Evolutionary conservation across 2,888 invertebrate species (phyloP).

Genomic region (Deroplatys truncata): DNA sequence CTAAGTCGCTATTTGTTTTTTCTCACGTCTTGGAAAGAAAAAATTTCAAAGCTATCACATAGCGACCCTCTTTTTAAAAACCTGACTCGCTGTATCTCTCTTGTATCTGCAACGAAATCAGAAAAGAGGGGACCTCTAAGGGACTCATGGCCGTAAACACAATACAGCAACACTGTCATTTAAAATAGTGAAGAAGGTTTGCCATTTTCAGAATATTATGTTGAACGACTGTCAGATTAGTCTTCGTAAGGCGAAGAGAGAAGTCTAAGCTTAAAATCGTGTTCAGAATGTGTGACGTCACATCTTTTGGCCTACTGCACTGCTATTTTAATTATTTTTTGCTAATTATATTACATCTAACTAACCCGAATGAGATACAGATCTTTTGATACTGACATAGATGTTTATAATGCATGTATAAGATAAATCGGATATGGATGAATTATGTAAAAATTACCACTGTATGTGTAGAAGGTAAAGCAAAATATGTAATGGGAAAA

Average conservation of each 20-base stretch:
- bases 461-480: slow-evolving; percentile 3
- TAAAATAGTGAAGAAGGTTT: not conserved
- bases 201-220: not conserved
- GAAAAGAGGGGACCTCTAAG: not conserved
- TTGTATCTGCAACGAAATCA: too few species aligned
- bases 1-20: too few species aligned
- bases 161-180: not conserved
- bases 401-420: not conserved
- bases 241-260: not conserved
- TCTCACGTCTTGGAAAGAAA: too few species aligned
- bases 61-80: too few species aligned
- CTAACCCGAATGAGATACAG: not conserved
- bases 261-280: not conserved
- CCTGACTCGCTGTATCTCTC: too few species aligned
- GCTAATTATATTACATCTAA: slow-evolving; percentile 1
- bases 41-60: too few species aligned
- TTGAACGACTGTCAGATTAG: not conserved
- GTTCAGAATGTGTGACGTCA: not conserved
- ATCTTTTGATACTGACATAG: not conserved
- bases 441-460: not conserved
- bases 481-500: not conserved
- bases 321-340: slow-evolving; percentile 9
- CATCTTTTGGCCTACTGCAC: not conserved
- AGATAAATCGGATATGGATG: not conserved
- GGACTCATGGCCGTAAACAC: not conserved